Evolutionary conservation across 2,888 invertebrate species (phyloP), one percentile per base, ranked within the genome.

Genomic region (Meiosimyza decipiens): DNA sequence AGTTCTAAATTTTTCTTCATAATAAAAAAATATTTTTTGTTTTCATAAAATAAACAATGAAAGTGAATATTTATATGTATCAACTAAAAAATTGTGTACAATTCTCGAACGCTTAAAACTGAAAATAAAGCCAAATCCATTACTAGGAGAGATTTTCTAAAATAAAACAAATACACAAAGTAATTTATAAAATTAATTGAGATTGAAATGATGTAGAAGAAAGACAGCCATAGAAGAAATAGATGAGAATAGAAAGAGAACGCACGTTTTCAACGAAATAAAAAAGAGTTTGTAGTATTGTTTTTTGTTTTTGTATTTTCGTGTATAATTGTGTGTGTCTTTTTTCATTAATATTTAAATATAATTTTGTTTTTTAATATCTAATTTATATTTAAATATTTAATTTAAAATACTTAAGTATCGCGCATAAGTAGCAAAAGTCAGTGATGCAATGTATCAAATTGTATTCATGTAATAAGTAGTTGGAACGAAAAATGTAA

Each of bases 281-380:
- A 59, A 18, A 55, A 51, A 51, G 66, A 72, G 68, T 63, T 69
- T 57, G 15, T 40, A 59, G 79, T 81, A 80, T 79, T 81, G 60
- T 77, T 73, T 71, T 72, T 80, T 79, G 76, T 80, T 77, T 75
- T 79, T 79, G 79, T 76, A 77, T 71, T 75, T 73, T 77, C 76
- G 73, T 71, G 74, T 76, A 71, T 77, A 69, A 59, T 66, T 74
- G 71, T 68, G 60, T 71, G 64, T 66, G 70, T 76, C 71, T 64
- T 66, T 60, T 66, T 66, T 72, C 50, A 71, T 40, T 9, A 40
- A 40, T 76, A 65, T 67, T 73, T 68, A 40, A 62, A 67, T 68
- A 33, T 71, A 59, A 68, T 49, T 68, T 68, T 28, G 57, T 47
- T 57, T 62, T 50, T 49, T 64, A 63, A 60, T 71, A 67, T 71